These are phyloP conservation scores for Brachypteracias leptosomus DNA, from an alignment of 2,113 vertebrate species.

Conservation along the genomic window DNA sequence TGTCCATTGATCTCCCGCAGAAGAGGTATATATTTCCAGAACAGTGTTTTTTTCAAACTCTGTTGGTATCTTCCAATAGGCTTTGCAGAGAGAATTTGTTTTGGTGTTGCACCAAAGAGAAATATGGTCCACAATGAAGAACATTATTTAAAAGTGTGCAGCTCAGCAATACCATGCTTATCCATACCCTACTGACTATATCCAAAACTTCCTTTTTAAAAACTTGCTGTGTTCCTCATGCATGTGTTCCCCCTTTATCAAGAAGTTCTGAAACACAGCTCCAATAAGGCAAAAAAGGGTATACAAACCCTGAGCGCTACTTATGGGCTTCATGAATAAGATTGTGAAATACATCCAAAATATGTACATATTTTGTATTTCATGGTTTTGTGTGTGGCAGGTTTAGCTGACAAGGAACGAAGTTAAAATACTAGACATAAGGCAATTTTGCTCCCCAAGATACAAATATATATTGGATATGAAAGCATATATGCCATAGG, in stretches of 20 bases:
- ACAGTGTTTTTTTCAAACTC: background rate
- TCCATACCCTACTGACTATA: background rate
- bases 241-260: background rate
- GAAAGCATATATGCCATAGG: background rate
- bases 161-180: background rate
- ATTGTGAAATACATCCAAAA: background rate
- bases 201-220: background rate
- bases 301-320: background rate
- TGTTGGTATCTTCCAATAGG: background rate
- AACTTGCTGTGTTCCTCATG: background rate
- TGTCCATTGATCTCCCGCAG: too few species aligned
- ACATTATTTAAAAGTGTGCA: background rate
- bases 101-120: background rate
- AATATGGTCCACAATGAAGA: background rate
- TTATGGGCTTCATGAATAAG: background rate
- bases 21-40: background rate
- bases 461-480: background rate
- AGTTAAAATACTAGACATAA: background rate
- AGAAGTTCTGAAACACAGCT: background rate
- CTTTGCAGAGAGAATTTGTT: background rate
- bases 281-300: background rate
- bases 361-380: background rate
- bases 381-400: background rate
- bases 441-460: background rate
- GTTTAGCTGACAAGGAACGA: background rate